A percentile compares a stretch with the other conserved stretches of the same genome.
phyloP scores from a whole-genome alignment of 2,888 invertebrate species.

The Leptopilina drosophilae region DNA sequence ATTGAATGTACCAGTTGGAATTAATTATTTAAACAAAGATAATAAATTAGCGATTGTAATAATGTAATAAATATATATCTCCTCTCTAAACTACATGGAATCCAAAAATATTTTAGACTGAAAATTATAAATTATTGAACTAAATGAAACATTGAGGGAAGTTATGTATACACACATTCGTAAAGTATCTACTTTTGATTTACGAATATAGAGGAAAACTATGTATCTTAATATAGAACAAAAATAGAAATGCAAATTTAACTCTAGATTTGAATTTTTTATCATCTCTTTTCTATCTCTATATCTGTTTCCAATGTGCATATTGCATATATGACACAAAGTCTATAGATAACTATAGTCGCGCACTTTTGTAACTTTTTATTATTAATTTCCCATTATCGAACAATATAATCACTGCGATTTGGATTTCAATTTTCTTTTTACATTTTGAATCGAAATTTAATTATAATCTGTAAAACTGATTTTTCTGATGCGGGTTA shows the following conservation, averaged over 20 bases:
- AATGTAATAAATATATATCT: too few species aligned
- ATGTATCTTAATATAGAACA: neutral
- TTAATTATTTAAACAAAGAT: too few species aligned
- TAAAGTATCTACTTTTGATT: neutral
- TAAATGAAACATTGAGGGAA: neutral
- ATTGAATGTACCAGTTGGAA: too few species aligned
- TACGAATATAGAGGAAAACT: too few species aligned
- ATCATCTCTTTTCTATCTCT: neutral
- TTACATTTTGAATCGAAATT: too few species aligned
- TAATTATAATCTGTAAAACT: too few species aligned
- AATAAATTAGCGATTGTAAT: too few species aligned
- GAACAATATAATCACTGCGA: neutral
- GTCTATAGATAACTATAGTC: neutral
- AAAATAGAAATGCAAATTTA: slow-evolving; percentile 3
- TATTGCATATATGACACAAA: neutral
- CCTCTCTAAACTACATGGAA: too few species aligned
- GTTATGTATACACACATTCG: neutral
- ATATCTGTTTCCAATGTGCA: neutral
- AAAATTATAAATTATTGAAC: neutral
- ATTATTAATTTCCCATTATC: neutral
- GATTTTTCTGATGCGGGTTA: too few species aligned
- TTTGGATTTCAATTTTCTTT: too few species aligned
- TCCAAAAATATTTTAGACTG: slow-evolving; percentile 2
- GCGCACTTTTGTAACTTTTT: neutral
- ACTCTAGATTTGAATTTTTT: neutral